Conservation (phyloP, 2,113 vertebrate genomes). For the Cervus canadensis region DNA sequence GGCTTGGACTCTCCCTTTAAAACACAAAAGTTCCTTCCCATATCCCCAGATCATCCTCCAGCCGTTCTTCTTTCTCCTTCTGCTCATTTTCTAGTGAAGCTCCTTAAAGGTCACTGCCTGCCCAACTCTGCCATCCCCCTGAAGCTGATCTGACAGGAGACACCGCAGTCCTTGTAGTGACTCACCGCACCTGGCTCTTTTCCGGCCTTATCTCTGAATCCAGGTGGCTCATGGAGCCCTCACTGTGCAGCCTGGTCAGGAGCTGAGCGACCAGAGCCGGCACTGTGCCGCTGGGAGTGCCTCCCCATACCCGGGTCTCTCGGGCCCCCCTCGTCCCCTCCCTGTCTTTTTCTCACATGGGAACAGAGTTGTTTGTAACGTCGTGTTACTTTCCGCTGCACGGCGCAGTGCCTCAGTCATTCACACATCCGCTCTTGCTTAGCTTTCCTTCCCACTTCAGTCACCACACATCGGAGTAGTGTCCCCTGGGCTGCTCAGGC, state of each 20-base stretch:
- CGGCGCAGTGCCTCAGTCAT: not conserved
- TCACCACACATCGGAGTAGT: not conserved
- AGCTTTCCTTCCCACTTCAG: not conserved
- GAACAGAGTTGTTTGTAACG: not conserved
- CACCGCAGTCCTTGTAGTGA: not conserved
- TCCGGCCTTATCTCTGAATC: not conserved
- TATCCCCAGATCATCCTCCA: not conserved
- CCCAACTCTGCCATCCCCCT: not conserved
- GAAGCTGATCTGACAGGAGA: not conserved
- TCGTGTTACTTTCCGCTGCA: not conserved
- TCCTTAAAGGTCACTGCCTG: not conserved
- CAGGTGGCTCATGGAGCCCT: not conserved
- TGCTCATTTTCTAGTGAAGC: not conserved
- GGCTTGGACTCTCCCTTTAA: not conserved
- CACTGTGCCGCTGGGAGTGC: not conserved
- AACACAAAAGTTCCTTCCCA: not conserved
- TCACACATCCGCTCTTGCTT: not conserved
- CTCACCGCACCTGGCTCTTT: not conserved
- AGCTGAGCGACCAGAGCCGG: not conserved
- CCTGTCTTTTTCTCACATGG: not conserved
- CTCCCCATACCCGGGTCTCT: fast-evolving
- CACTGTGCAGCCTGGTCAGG: not conserved
- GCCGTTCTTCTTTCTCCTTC: not conserved
- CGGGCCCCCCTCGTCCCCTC: not conserved
- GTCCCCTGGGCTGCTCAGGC: not conserved